Conservation (phyloP, 2,888 invertebrate genomes). For the Tribolium freemani region DNA sequence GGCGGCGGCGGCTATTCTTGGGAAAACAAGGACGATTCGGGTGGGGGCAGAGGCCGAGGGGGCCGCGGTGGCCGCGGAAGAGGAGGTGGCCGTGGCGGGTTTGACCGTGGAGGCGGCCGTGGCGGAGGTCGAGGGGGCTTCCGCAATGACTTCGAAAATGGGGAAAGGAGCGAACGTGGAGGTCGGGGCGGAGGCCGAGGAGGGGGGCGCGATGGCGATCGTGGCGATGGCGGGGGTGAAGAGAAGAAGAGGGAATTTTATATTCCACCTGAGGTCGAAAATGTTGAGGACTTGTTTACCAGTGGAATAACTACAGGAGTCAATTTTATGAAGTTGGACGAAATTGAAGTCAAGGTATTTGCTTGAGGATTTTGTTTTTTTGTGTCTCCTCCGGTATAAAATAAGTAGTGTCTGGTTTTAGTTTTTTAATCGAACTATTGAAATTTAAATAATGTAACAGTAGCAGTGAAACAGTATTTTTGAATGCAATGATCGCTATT, state of each 20-base stretch:
- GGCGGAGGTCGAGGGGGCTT: constrained; percentile 50
- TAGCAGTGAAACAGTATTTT: too few species aligned
- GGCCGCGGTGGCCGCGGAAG: constrained; percentile 32
- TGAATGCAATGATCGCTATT: too few species aligned
- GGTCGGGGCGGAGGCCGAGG: constrained; percentile 46
- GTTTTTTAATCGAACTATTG: too few species aligned
- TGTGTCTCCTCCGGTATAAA: too few species aligned
- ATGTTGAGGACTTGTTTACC: constrained; percentile 80
- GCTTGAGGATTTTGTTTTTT: not conserved
- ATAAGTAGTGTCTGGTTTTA: too few species aligned
- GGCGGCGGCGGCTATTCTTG: not conserved
- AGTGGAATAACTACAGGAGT: constrained; percentile 84
- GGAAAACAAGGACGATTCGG: constrained; percentile 10
- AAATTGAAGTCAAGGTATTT: constrained; percentile 88
- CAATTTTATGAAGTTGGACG: constrained; percentile 92
- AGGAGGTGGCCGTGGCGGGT: constrained; percentile 38
- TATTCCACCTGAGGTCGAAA: constrained; percentile 81
- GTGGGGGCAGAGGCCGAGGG: constrained; percentile 37
- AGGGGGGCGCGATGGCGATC: constrained; percentile 51
- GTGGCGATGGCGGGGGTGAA: constrained; percentile 50
- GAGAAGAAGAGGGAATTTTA: constrained; percentile 76
- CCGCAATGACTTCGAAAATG: constrained; percentile 48
- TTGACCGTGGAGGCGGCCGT: constrained; percentile 33
- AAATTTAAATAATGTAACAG: too few species aligned
- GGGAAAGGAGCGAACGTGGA: constrained; percentile 48